Percentiles rank a stretch among this genome's conserved stretches.
Conservation (phyloP, 92 coral and sea anemone genomes). For the Porites evermanni region DNA sequence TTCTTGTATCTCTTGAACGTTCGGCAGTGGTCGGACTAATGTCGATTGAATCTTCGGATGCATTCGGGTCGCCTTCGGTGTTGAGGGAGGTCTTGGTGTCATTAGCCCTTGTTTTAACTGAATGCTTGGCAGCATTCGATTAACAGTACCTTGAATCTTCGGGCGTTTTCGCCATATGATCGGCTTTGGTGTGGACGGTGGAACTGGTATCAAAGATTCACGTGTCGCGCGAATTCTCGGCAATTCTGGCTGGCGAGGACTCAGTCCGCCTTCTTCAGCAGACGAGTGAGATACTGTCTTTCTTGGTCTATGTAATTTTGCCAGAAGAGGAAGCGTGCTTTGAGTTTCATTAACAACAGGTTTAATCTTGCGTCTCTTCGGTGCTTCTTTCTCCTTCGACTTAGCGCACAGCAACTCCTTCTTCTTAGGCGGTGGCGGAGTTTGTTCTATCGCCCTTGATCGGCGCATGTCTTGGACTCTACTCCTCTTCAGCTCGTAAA, state of each 20-base stretch:
- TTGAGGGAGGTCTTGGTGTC: slow-evolving; percentile 14
- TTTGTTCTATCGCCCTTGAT: neutral
- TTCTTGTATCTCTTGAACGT: neutral
- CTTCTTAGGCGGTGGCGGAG: neutral
- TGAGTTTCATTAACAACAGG: neutral
- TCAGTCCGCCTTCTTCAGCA: neutral
- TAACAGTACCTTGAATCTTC: too few species aligned
- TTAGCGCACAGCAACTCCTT: neutral
- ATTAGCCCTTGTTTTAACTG: neutral
- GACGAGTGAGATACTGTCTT: neutral
- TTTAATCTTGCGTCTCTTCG: neutral
- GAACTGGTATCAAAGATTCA: neutral
- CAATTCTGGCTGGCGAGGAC: neutral
- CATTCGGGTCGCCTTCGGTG: neutral
- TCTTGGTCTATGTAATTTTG: slow-evolving; percentile 11
- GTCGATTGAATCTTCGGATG: neutral
- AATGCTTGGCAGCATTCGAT: too few species aligned
- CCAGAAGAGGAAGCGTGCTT: neutral
- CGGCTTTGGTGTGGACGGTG: neutral
- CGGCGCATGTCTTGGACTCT: neutral
- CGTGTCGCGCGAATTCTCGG: neutral
- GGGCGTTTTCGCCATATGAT: too few species aligned
- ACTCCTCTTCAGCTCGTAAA: neutral
- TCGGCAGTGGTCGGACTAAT: neutral
- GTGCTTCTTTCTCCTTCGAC: neutral